Evolutionary conservation across 2,888 invertebrate species (phyloP), one percentile per base, ranked within the genome.

Genomic region (Branchipolynoe longqiensis): DNA sequence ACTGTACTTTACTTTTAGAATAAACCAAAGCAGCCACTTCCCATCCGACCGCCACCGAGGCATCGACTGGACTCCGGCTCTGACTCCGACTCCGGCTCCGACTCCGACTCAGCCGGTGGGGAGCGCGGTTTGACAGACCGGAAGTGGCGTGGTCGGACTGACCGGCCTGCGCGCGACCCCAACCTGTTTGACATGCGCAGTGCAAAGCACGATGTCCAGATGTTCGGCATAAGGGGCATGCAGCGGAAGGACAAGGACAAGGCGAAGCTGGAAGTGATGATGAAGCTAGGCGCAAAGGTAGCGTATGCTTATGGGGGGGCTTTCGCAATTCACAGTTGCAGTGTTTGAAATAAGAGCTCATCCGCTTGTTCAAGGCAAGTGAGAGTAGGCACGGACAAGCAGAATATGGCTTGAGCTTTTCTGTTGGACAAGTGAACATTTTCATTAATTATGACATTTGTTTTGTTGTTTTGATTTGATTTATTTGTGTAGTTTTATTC

Each of bases 171-270:
- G 28, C 31, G 28, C 62, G 62, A 62, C 62, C 62, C 62, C 3
- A 62, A 62, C 14, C 22, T 62, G 28, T 91, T 96, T 87, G 96
- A 97, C 90, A 95, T 98, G 90, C 97, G 96, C 90, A 95, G 95
- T 90, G 96, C 96, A 0, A 95, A 97, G 83, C 96, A 96, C 93
- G 98, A 98, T 92, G 95, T 98, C 3, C 95, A 97, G 8, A 97
- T 96, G 91, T 97, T 97, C 93, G 97, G 97, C 48, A 96, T 97
- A 94, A 95, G 95, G 38, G 97, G 97, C 83, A 96, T 97, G 85
- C 95, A 96, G 85, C 94, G 95, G 1, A 94, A 95, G 14, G 96
- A 96, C 91, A 96, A 97, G 90, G 95, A 96, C 90, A 95, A 96
- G 92, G 97, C 97, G n/a, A 96, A 96, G 94, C 95, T 96, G 64